These are phyloP conservation scores for Papilio dardanus DNA, from an alignment of 1,140 invertebrate species.

Conservation along the genomic window DNA sequence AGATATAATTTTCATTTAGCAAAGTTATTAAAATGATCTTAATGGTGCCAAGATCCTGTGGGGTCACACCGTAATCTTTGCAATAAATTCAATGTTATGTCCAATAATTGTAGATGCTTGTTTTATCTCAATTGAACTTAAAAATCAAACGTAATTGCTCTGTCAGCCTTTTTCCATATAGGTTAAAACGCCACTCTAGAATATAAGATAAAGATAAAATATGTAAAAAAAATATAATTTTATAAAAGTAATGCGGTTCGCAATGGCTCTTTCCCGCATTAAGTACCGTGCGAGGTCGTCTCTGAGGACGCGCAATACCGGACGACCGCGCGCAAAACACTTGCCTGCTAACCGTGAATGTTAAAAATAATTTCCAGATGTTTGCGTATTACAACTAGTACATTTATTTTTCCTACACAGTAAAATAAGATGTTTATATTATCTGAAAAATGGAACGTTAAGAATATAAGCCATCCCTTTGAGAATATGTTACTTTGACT, in stretches of 20 bases:
- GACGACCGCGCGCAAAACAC: conserved; percentile 20
- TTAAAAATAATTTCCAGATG: conserved; percentile 34
- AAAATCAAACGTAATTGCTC: background rate
- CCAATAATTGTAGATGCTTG: background rate
- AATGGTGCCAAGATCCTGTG: background rate
- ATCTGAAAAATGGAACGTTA: no score
- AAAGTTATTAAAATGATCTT: background rate
- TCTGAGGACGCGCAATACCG: conserved; percentile 25
- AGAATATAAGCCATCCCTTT: no score
- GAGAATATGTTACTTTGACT: background rate
- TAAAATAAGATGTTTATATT: background rate
- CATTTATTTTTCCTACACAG: background rate
- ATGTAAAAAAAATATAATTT: background rate
- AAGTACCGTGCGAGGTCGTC: conserved; percentile 22
- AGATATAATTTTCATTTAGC: background rate
- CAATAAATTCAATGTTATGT: no score
- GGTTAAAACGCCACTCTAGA: no score
- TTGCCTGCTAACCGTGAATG: conserved; percentile 8
- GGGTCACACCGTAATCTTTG: background rate
- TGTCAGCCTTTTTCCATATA: background rate
- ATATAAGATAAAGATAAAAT: background rate
- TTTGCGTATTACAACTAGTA: background rate
- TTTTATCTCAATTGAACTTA: background rate
- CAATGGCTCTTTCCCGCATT: background rate
- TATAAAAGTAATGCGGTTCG: conserved; percentile 17